Evolutionary conservation across 2,888 invertebrate genomes (phyloP).

Genomic region (Lomographa bimaculata): DNA sequence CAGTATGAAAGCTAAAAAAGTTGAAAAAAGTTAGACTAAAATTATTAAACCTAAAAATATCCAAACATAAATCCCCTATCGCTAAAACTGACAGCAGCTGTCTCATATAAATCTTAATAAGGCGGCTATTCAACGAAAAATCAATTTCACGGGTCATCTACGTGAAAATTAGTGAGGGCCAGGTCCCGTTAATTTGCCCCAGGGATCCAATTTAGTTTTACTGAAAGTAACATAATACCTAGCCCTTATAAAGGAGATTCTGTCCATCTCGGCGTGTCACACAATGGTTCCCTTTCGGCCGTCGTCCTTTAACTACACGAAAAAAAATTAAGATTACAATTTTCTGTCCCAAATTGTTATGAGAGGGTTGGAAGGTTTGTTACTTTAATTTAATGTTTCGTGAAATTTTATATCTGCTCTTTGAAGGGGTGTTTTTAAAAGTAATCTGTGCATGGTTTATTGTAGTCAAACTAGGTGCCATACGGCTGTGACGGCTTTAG

Average conservation of each 20-base stretch:
- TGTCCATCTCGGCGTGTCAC: constrained; percentile 20
- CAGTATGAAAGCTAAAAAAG: too few species aligned
- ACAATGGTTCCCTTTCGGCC: constrained; percentile 22
- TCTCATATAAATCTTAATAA: constrained; percentile 22
- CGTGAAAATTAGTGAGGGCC: constrained; percentile 36
- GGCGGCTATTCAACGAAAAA: constrained; percentile 37
- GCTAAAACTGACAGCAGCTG: constrained; percentile 11
- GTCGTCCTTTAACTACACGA: constrained; percentile 22
- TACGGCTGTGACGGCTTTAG: too few species aligned
- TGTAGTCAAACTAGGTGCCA: too few species aligned
- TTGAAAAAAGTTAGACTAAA: too few species aligned
- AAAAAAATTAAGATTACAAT: constrained; percentile 29
- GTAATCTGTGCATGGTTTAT: too few species aligned
- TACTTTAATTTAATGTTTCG: constrained; percentile 14
- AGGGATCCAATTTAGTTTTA: constrained; percentile 38
- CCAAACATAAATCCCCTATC: constrained; percentile 1
- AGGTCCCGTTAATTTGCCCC: constrained; percentile 37
- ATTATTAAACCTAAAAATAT: too few species aligned
- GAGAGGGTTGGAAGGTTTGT: constrained; percentile 11
- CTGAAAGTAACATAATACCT: constrained; percentile 29
- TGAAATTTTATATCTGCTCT: constrained; percentile 7
- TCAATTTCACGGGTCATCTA: constrained; percentile 54
- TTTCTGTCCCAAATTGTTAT: constrained; percentile 24
- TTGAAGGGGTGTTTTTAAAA: too few species aligned
- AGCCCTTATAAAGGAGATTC: constrained; percentile 19